Conservation (phyloP, 2,888 invertebrate species). For the Encarsia formosa region DNA sequence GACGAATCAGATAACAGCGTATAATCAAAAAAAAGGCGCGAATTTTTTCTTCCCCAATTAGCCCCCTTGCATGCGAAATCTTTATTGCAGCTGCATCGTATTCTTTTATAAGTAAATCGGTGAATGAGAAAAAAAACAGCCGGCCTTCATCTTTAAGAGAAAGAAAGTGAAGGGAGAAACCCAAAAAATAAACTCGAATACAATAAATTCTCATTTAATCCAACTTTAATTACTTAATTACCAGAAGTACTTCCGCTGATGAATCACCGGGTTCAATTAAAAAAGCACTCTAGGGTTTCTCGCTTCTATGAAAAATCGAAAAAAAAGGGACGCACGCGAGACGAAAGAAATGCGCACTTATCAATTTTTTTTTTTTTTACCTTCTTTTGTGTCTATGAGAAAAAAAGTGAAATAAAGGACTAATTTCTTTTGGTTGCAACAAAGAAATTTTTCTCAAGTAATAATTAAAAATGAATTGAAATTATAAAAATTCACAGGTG, state of each 20-base stretch:
- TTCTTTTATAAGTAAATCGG: background rate
- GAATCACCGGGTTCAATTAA: slow-evolving; percentile 15
- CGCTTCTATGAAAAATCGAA: slow-evolving; percentile 1
- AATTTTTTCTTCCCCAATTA: slow-evolving; percentile 12
- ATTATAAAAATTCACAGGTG: too few relatives aligned
- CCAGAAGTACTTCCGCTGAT: slow-evolving; percentile 6
- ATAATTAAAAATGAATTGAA: too few relatives aligned
- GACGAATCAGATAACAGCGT: too few relatives aligned
- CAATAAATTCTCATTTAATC: slow-evolving; percentile 19
- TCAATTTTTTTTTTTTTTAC: too few relatives aligned
- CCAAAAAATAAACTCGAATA: too few relatives aligned
- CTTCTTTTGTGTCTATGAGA: too few relatives aligned
- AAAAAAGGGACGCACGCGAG: background rate
- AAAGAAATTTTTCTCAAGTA: too few relatives aligned
- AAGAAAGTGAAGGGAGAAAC: too few relatives aligned
- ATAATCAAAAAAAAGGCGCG: slow-evolving; percentile 4
- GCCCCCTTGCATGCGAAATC: slow-evolving; percentile 11
- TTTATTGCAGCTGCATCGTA: slow-evolving; percentile 5
- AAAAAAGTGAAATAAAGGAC: too few relatives aligned
- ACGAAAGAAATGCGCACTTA: background rate
- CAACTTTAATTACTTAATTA: slow-evolving; percentile 22
- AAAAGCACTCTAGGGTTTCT: background rate
- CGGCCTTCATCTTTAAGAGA: too few relatives aligned
- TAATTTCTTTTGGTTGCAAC: too few relatives aligned
- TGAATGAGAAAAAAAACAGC: background rate